Conservation (phyloP, 2,888 invertebrate species). For the Heliconius ethilla region DNA sequence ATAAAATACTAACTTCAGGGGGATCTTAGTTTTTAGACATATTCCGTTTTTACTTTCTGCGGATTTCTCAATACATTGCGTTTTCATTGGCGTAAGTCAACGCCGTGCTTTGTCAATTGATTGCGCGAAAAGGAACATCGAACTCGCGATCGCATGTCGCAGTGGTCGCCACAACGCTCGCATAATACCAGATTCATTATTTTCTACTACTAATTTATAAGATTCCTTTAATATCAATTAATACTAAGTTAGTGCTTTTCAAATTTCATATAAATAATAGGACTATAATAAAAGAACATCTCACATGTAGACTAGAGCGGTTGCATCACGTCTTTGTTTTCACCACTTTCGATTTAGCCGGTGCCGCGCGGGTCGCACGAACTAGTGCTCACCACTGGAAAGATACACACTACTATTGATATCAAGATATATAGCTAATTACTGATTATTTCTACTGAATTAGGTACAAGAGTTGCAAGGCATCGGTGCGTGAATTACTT, state of each 20-base stretch:
- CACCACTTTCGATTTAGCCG: constrained; percentile 72
- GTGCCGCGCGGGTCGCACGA: constrained; percentile 52
- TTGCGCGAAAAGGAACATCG: too few species aligned
- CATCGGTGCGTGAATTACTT: background rate
- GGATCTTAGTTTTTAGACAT: too few species aligned
- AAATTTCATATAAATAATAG: background rate
- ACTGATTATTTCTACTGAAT: constrained; percentile 33
- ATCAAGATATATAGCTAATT: constrained; percentile 36
- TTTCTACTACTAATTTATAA: background rate
- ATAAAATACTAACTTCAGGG: too few species aligned
- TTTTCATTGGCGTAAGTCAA: too few species aligned
- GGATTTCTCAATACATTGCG: too few species aligned
- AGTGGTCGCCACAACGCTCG: too few species aligned
- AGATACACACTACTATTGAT: constrained; percentile 31
- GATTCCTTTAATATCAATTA: background rate
- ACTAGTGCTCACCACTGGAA: constrained; percentile 41
- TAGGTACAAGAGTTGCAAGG: constrained; percentile 9
- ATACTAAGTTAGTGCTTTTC: background rate
- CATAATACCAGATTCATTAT: background rate
- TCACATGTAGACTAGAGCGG: constrained; percentile 54
- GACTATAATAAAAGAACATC: constrained; percentile 25
- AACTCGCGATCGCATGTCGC: too few species aligned
- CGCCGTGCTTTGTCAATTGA: too few species aligned
- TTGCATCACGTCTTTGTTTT: constrained; percentile 66
- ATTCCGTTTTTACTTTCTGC: too few species aligned